phyloP scores from a whole-genome alignment of 64 coral and sea anemone species.

The Pocillopora damicornis region DNA sequence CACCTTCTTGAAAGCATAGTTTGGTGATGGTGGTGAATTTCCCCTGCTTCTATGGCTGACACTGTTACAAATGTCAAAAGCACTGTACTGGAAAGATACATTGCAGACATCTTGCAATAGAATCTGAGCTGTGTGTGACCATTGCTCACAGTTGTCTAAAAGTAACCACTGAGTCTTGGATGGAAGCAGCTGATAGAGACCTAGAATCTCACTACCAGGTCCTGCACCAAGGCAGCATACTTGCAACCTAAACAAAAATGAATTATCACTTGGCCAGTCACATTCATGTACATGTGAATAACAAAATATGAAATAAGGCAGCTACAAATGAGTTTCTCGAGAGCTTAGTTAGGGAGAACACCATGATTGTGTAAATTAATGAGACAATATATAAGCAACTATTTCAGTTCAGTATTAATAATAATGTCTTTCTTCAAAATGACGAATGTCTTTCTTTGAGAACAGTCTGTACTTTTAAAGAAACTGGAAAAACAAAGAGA shows the following conservation, averaged over 20 bases:
- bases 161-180: conserved; percentile 79
- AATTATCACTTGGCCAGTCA: background rate
- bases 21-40: conserved; percentile 38
- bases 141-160: conserved; percentile 92
- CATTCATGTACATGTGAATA: background rate
- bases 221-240: conserved; percentile 96
- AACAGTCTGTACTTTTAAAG: no score
- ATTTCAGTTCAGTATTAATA: no score
- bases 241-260: conserved; percentile 51
- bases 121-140: conserved; percentile 80
- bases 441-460: no score
- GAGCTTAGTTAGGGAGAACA: no score
- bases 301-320: no score
- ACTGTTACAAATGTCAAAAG: conserved; percentile 60
- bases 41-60: conserved; percentile 5
- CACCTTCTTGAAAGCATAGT: conserved; percentile 63
- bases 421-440: no score
- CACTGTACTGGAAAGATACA: conserved; percentile 76
- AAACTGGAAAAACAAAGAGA: no score
- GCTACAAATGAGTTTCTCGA: no score
- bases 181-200: conserved; percentile 72
- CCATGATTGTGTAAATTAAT: no score
- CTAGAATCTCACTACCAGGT: conserved; percentile 95
- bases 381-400: no score
- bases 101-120: conserved; percentile 56